A percentile compares a stretch with the other conserved stretches of the same genome.
Evolutionary conservation across 2,797 vertebrate species (phyloP).

Genomic region (Sebastes steindachneri): DNA sequence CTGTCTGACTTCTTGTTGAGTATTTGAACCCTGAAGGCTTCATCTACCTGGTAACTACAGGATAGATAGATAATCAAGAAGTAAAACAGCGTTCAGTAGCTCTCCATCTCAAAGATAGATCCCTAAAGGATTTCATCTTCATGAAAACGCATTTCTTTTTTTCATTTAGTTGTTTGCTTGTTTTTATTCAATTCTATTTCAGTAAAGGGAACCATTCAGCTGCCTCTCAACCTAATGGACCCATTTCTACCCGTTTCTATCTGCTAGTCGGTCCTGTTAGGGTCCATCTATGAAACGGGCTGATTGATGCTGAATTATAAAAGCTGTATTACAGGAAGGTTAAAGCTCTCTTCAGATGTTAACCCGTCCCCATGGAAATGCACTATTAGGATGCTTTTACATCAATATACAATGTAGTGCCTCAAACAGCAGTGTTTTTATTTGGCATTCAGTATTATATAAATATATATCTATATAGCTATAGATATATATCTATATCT

Average conservation of each 20-base stretch:
- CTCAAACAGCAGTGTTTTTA: background rate
- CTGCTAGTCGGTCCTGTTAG: slow-evolving; percentile 41
- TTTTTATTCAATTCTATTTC: slow-evolving; percentile 47
- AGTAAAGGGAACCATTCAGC: slow-evolving; percentile 39
- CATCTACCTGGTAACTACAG: background rate
- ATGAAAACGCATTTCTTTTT: slow-evolving; percentile 10
- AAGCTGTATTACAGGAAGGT: slow-evolving; percentile 40
- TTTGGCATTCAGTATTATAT: background rate
- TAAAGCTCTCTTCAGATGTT: slow-evolving; percentile 34
- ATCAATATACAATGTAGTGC: background rate
- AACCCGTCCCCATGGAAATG: background rate
- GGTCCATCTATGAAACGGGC: slow-evolving; percentile 50
- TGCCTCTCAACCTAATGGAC: slow-evolving; percentile 57
- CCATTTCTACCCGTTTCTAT: slow-evolving; percentile 58
- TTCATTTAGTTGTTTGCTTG: background rate
- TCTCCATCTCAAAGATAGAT: background rate
- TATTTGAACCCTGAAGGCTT: background rate
- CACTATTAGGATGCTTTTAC: background rate
- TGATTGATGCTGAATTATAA: slow-evolving; percentile 70
- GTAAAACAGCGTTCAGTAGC: background rate
- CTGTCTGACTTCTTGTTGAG: background rate
- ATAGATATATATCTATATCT: too few relatives aligned
- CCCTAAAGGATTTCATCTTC: background rate
- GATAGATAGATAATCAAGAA: background rate
- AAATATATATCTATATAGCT: too few relatives aligned